These are phyloP conservation scores for Penaeus japonicus DNA, from an alignment of 1,140 invertebrate species.

Conservation along the genomic window DNA sequence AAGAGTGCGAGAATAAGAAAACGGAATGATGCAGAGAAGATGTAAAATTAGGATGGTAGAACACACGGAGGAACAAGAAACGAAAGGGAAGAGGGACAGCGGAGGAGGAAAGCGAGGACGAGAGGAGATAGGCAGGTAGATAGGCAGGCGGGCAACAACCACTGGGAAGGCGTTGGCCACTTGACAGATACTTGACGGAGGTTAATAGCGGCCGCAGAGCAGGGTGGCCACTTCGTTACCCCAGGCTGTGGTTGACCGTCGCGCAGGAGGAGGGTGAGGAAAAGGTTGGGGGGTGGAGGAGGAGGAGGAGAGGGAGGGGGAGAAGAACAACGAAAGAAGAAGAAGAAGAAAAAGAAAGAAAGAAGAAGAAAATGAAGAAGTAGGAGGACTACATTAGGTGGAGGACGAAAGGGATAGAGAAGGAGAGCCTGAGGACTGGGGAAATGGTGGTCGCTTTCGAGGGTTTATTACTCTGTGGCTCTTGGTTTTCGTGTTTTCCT, in stretches of 20 bases:
- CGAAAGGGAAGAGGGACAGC: background rate
- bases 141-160: background rate
- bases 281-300: background rate
- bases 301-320: background rate
- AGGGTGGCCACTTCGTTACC: background rate
- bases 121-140: background rate
- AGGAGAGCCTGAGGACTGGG: no score
- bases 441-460: no score
- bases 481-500: no score
- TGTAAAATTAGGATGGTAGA: background rate
- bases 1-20: background rate
- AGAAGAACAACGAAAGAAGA: background rate
- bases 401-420: no score
- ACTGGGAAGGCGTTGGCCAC: background rate
- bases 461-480: no score
- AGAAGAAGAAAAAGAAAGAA: background rate
- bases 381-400: no score
- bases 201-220: background rate
- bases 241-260: background rate
- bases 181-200: background rate
- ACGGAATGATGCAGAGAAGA: background rate
- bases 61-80: background rate
- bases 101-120: background rate
- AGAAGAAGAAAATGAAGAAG: no score
- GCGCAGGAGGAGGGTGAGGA: background rate